A percentile compares a stretch with the other conserved stretches of the same genome.
Conservation (phyloP, 2,797 vertebrate species). For the Huso huso region DNA sequence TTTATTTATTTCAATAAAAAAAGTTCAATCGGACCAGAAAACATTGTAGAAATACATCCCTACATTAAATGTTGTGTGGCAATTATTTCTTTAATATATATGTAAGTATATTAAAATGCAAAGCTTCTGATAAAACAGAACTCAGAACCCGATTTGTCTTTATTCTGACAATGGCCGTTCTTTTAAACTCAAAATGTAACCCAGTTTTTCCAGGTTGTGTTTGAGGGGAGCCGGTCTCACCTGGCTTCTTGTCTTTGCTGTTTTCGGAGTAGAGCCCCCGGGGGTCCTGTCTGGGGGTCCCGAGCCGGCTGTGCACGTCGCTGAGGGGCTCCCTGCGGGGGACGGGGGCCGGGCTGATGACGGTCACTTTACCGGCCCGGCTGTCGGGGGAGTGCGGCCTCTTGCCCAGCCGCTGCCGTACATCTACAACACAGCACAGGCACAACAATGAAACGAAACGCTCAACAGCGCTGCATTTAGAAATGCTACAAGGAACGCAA, state of each 20-base stretch:
- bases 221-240: slow-evolving; percentile 42
- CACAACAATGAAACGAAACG: neutral
- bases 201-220: too few species aligned
- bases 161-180: too few species aligned
- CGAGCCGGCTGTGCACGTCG: slow-evolving; percentile 86
- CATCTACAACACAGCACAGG: slow-evolving; percentile 56
- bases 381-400: slow-evolving; percentile 77
- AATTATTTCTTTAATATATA: too few species aligned
- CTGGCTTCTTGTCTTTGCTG: slow-evolving; percentile 79
- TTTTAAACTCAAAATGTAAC: too few species aligned
- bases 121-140: too few species aligned
- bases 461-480: neutral
- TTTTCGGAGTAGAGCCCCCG: slow-evolving; percentile 61
- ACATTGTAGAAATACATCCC: too few species aligned
- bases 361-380: slow-evolving; percentile 55
- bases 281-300: slow-evolving; percentile 68
- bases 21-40: too few species aligned
- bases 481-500: too few species aligned
- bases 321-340: slow-evolving; percentile 72
- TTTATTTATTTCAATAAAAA: too few species aligned
- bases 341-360: slow-evolving; percentile 43
- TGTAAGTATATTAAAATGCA: too few species aligned
- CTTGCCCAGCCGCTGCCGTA: slow-evolving; percentile 85
- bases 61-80: too few species aligned
- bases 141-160: too few species aligned